phyloP scores from a whole-genome alignment of 2,113 vertebrate genomes.

The Siniperca knerii region DNA sequence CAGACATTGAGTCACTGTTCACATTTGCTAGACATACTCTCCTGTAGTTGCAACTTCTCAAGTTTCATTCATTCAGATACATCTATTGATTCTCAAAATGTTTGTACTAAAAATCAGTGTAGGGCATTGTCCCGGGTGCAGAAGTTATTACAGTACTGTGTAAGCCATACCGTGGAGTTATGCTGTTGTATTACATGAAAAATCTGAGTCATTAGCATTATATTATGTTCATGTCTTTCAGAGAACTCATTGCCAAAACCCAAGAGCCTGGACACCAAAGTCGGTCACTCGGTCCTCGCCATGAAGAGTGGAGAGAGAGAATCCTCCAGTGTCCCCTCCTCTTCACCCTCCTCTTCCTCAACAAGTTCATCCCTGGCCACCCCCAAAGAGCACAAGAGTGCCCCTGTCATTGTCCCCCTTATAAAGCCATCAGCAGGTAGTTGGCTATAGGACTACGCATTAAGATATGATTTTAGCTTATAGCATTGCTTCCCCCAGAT shows the following conservation, averaged over 20 bases:
- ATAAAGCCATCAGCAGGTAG: conserved; percentile 86
- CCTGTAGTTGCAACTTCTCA: conserved; percentile 32
- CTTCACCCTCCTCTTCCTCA: conserved; percentile 79
- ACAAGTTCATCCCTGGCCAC: conserved; percentile 73
- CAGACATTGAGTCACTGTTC: conserved; percentile 62
- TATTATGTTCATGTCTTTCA: conserved; percentile 62
- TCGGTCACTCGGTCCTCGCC: conserved; percentile 66
- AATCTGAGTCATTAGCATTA: conserved; percentile 65
- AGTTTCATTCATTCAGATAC: conserved; percentile 62
- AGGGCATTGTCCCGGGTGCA: conserved; percentile 23
- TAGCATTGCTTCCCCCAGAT: not conserved
- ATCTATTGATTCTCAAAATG: conserved; percentile 48
- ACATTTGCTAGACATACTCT: conserved; percentile 41
- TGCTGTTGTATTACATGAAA: not conserved
- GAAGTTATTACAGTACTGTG: conserved; percentile 38
- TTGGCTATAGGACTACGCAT: not conserved
- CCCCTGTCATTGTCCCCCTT: conserved; percentile 83
- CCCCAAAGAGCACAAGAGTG: conserved; percentile 79
- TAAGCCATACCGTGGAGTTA: not conserved
- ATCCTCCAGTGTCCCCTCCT: conserved; percentile 65
- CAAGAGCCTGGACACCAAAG: conserved; percentile 71
- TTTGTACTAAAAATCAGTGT: conserved; percentile 4
- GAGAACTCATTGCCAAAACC: conserved; percentile 84
- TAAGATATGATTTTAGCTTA: not conserved
- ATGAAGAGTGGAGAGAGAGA: conserved; percentile 78